A percentile compares a stretch with the other conserved stretches of the same genome.
These are phyloP conservation scores for Leptinotarsa rubiginosa DNA, from an alignment of 2,888 invertebrate species.

Conservation along the genomic window DNA sequence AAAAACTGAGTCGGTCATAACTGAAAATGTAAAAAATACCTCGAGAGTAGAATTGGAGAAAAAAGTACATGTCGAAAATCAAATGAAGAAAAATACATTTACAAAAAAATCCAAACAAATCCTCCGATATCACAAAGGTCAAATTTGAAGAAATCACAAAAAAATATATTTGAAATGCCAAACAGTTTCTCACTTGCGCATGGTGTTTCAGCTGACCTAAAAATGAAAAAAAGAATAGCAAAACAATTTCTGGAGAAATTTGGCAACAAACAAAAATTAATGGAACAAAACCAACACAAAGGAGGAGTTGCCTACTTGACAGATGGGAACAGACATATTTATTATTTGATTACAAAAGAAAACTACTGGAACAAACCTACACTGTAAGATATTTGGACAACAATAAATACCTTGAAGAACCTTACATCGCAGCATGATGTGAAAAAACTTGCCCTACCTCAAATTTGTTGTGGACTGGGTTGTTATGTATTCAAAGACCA, in stretches of 20 bases:
- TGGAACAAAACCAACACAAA: background rate
- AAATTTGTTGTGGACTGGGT: background rate
- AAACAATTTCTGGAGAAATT: slow-evolving; percentile 3
- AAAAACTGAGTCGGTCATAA: background rate
- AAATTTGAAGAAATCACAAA: slow-evolving; percentile 1
- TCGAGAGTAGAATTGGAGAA: background rate
- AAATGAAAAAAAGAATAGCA: background rate
- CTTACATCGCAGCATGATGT: background rate
- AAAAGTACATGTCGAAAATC: background rate
- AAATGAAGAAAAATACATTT: background rate
- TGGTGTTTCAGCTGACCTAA: background rate
- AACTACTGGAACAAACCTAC: slow-evolving; percentile 8
- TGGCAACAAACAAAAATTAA: background rate
- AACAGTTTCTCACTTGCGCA: background rate
- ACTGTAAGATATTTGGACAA: background rate
- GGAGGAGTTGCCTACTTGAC: background rate
- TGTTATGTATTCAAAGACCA: too few species aligned
- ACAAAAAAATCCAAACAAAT: background rate
- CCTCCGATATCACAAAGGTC: background rate
- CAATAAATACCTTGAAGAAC: background rate
- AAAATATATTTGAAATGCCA: background rate
- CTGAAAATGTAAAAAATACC: background rate
- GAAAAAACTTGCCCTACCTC: background rate
- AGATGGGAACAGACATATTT: background rate
- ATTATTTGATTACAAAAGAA: background rate